Evolutionary conservation across 2,113 vertebrate species (phyloP).

Genomic region (Anarrhichthys ocellatus): DNA sequence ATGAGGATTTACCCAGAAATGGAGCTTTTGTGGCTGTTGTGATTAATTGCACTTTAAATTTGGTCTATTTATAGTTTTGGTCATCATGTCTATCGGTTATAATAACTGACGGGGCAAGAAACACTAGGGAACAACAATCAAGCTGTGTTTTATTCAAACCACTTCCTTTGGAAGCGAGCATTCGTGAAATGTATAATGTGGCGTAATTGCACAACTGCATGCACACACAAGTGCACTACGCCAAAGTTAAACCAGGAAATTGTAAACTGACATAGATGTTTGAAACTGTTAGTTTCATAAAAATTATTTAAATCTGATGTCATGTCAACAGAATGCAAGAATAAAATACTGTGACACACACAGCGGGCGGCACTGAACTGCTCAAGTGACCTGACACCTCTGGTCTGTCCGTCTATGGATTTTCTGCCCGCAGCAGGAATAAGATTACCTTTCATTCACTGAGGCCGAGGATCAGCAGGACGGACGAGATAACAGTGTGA

Average conservation of each 20-base stretch:
- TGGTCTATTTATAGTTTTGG: background rate
- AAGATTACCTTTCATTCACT: slow-evolving; percentile 71
- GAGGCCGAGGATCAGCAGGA: slow-evolving; percentile 63
- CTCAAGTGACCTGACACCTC: slow-evolving; percentile 36
- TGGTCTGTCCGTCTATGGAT: slow-evolving; percentile 56
- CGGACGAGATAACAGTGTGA: slow-evolving; percentile 64
- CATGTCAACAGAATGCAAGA: background rate
- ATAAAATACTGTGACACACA: slow-evolving; percentile 40
- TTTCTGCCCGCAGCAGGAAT: slow-evolving; percentile 49
- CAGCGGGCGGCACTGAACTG: slow-evolving; percentile 26
- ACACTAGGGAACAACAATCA: background rate
- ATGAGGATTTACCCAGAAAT: slow-evolving; percentile 28
- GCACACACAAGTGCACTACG: background rate
- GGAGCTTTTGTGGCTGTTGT: background rate
- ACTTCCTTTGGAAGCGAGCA: background rate
- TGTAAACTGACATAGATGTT: background rate
- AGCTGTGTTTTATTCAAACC: background rate
- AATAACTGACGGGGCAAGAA: background rate
- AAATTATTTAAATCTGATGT: background rate
- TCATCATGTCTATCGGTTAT: background rate
- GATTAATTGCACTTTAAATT: background rate
- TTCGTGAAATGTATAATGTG: background rate
- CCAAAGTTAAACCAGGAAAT: slow-evolving; percentile 7
- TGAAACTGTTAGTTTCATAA: background rate
- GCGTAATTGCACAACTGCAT: background rate